phyloP scores from a whole-genome alignment of 1,140 invertebrate genomes.

The Procambarus virginalis region DNA sequence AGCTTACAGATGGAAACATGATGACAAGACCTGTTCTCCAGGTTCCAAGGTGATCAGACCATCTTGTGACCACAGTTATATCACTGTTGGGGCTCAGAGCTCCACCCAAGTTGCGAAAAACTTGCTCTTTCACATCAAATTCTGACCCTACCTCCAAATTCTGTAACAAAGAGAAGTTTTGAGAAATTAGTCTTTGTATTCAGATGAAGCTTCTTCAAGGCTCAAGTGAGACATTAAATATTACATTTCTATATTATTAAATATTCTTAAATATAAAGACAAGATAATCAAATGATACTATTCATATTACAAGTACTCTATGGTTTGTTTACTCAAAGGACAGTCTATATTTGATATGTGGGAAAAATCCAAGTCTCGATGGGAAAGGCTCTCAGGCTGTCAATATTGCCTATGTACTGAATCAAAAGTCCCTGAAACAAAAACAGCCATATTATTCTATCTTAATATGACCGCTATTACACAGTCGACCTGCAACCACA shows the following conservation, averaged over 20 bases:
- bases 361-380: conserved; percentile 82
- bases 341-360: conserved; percentile 74
- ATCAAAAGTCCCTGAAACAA: conserved; percentile 72
- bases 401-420: conserved; percentile 71
- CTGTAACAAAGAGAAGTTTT: conserved; percentile 71
- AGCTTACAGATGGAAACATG: conserved; percentile 18
- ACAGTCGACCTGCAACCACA: too few relatives aligned
- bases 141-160: conserved; percentile 87
- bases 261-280: too few relatives aligned
- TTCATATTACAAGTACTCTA: conserved; percentile 14
- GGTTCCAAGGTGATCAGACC: conserved; percentile 83
- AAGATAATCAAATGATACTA: background rate
- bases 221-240: too few relatives aligned
- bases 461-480: too few relatives aligned
- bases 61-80: conserved; percentile 84
- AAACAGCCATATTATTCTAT: too few relatives aligned
- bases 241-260: too few relatives aligned
- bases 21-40: conserved; percentile 76
- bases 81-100: conserved; percentile 88
- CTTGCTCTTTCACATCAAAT: conserved; percentile 96
- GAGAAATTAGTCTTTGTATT: conserved; percentile 13
- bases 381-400: conserved; percentile 74
- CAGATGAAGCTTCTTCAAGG: too few relatives aligned
- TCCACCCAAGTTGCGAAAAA: conserved; percentile 88
- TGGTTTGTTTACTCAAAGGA: conserved; percentile 41